phyloP scores from a whole-genome alignment of 2,888 invertebrate genomes.

The Hermaeophaga mercurialis region DNA sequence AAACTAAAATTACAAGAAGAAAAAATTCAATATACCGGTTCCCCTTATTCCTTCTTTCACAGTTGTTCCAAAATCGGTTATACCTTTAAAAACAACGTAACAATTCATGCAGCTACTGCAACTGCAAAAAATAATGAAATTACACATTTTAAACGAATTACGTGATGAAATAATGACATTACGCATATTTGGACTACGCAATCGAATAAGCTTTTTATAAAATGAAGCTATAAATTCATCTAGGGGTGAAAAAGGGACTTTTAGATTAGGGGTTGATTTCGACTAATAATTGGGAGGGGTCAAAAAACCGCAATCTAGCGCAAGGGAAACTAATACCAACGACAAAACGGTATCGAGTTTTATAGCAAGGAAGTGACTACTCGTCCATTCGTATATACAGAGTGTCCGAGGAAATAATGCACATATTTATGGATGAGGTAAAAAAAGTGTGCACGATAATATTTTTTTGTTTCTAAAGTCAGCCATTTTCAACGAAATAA shows the following conservation, averaged over 20 bases:
- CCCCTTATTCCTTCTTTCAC: too few relatives aligned
- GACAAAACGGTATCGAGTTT: constrained; percentile 19
- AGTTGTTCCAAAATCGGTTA: too few relatives aligned
- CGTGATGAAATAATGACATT: constrained; percentile 6
- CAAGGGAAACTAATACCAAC: constrained; percentile 23
- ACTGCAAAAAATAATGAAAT: background rate
- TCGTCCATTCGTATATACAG: background rate
- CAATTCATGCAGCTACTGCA: too few relatives aligned
- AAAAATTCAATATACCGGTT: too few relatives aligned
- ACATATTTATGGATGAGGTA: too few relatives aligned
- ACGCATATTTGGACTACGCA: constrained; percentile 10
- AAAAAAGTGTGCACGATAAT: too few relatives aligned
- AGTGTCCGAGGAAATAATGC: too few relatives aligned
- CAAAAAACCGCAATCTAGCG: constrained; percentile 33
- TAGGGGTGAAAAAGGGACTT: constrained; percentile 17
- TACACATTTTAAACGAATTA: background rate
- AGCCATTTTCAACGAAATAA: too few relatives aligned
- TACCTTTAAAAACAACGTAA: too few relatives aligned
- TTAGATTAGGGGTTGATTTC: constrained; percentile 32
- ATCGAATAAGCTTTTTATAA: constrained; percentile 11
- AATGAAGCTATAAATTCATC: constrained; percentile 22
- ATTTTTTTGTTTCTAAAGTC: too few relatives aligned
- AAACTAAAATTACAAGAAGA: too few relatives aligned
- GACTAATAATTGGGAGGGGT: constrained; percentile 37
- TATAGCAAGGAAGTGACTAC: background rate